phyloP scores from a whole-genome alignment of 1,140 invertebrate genomes.

The Sitophilus oryzae region DNA sequence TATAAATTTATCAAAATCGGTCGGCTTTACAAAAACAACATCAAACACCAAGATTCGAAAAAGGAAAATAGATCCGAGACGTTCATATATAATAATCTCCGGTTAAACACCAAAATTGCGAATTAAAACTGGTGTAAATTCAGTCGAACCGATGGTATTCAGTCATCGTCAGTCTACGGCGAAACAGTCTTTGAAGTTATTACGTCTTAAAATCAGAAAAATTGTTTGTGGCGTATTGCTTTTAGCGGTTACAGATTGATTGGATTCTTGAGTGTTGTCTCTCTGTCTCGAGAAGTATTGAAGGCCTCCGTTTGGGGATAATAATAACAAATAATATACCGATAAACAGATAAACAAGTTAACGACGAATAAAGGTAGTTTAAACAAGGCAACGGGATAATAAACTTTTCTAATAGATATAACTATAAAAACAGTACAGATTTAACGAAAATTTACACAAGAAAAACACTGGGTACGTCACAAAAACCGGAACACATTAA shows the following conservation, averaged over 20 bases:
- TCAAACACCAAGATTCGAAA: conserved; percentile 26
- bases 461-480: conserved; percentile 30
- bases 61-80: conserved; percentile 24
- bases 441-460: too few relatives aligned
- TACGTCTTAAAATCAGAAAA: conserved; percentile 19
- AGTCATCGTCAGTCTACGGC: conserved; percentile 35
- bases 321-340: neutral
- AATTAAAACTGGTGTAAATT: conserved; percentile 35
- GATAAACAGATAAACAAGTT: neutral
- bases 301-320: too few relatives aligned
- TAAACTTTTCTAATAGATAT: conserved; percentile 25
- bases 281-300: too few relatives aligned
- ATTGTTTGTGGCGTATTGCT: conserved; percentile 9
- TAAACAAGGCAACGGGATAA: conserved; percentile 16
- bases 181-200: conserved; percentile 33
- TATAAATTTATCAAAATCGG: conserved; percentile 30
- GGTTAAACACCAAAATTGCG: conserved; percentile 30
- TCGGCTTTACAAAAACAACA: conserved; percentile 16
- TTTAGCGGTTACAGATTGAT: conserved; percentile 8
- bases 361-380: conserved; percentile 9
- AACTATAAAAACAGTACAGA: conserved; percentile 29
- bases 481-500: conserved; percentile 38
- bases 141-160: conserved; percentile 35
- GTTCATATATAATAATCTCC: too few relatives aligned
- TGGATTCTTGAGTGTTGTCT: neutral